A percentile compares a stretch with the other conserved stretches of the same genome.
These are phyloP conservation scores for Orthosia gracilis DNA, from an alignment of 2,888 invertebrate genomes.

Conservation along the genomic window DNA sequence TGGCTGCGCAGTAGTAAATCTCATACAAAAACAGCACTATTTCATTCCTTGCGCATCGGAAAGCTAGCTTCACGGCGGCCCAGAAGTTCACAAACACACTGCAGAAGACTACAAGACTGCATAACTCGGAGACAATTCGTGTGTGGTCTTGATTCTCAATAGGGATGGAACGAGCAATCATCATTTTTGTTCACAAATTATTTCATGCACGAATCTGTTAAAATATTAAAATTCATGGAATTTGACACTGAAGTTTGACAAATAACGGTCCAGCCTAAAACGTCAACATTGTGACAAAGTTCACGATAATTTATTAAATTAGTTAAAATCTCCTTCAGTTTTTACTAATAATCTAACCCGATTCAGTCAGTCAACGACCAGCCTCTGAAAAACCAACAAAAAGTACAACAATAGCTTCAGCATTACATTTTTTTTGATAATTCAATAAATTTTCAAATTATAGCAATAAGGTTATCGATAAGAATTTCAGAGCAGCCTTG, in stretches of 20 bases:
- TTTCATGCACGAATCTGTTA: no score
- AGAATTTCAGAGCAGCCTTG: conserved; percentile 55
- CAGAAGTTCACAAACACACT: no score
- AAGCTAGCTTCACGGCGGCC: no score
- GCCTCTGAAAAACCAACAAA: conserved; percentile 19
- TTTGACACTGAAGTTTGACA: neutral
- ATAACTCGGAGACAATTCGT: neutral
- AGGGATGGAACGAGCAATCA: no score
- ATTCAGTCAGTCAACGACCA: conserved; percentile 31
- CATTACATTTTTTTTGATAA: conserved; percentile 16
- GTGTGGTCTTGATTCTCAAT: neutral
- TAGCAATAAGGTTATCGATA: conserved; percentile 26
- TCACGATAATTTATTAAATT: neutral
- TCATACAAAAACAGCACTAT: no score
- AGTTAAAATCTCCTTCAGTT: conserved; percentile 7
- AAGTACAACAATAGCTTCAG: conserved; percentile 24
- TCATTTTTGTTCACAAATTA: no score
- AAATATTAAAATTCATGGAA: no score
- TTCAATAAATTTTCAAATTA: conserved; percentile 34
- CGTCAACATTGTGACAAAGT: neutral
- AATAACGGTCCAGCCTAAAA: neutral
- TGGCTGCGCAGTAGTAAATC: no score
- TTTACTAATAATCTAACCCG: conserved; percentile 37
- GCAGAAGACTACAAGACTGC: no score
- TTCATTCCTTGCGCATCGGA: no score